Evolutionary conservation across 1,140 invertebrate species (phyloP), one percentile per base, ranked within the genome.

Genomic region (Panagrolaimus sp.): DNA sequence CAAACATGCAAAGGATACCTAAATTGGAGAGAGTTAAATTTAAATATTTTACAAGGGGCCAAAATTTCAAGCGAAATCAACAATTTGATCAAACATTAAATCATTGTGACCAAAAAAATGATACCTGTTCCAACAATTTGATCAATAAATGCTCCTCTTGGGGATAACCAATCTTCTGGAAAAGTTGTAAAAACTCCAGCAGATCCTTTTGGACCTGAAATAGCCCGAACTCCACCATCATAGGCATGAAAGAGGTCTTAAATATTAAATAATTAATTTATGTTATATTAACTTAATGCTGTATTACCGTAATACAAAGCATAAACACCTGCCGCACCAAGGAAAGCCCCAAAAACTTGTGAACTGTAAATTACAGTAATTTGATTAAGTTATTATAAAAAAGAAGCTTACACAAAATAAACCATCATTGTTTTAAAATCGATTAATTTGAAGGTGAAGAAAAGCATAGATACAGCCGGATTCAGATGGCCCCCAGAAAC

Each of bases 131-230:
- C 32, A 38, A 38, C 32, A 38, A 38, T 38, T 38, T 73, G 87
- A 76, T 87, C 87, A 15, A 82, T 74, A 43, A 88, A 76, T 9
- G 82, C 83, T 46, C 81, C 85, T 38, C 69, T 70, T 24, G 84
- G 78, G 6, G 85, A 80, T 7, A 88, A 78, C 70, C 84, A 84
- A 15, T 71, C 47, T 32, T 83, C 78, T 5, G 88, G 88, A 76
- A 87, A 88, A 3, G 88, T 88, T 21, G 87, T 83, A 78, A 86
- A 89, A 67, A 89, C 87, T 32, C 87, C 86, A 7, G 87, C 88
- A 10, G 87, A 88, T 15, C 71, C 79, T 66, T 77, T 78, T 67
- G n/a, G 28, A 12, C 84, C 83, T 8, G 62, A 64, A 65, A 85
- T 74, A n/a, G 70, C 46, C 43, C 85, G 69, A n/a, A 70, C 76